These are phyloP conservation scores for Eristalis pertinax DNA, from an alignment of 2,888 invertebrate genomes.

Conservation along the genomic window DNA sequence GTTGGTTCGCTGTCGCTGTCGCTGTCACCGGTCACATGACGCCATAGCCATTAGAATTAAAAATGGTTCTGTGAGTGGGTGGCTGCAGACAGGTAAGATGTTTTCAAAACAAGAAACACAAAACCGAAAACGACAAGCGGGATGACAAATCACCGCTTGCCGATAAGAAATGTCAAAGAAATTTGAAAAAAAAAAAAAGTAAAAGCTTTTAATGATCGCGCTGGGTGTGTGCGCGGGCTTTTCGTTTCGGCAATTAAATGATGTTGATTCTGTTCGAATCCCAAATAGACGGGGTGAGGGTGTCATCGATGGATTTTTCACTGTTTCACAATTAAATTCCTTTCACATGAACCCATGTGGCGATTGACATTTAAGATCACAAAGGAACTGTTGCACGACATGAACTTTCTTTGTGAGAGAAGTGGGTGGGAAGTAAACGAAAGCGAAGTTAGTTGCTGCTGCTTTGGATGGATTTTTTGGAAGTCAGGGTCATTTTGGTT, in stretches of 20 bases:
- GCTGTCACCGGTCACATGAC: conserved; percentile 24
- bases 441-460: too few species aligned
- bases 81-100: conserved; percentile 60
- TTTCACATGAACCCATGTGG: too few species aligned
- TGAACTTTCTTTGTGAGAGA: too few species aligned
- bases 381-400: too few species aligned
- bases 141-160: conserved; percentile 28
- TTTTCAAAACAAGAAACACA: conserved; percentile 43
- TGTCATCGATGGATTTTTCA: neutral
- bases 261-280: neutral
- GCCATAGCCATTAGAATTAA: conserved; percentile 62
- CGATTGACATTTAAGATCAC: too few species aligned
- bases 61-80: conserved; percentile 59
- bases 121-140: conserved; percentile 16
- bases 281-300: neutral
- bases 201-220: neutral
- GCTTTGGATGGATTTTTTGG: too few species aligned
- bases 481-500: too few species aligned
- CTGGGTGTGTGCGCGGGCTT: neutral
- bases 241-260: neutral
- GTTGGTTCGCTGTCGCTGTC: conserved; percentile 4
- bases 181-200: neutral
- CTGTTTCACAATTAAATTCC: too few species aligned
- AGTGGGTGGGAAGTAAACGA: too few species aligned
- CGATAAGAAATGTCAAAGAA: conserved; percentile 6